Percentiles rank a stretch among this genome's conserved stretches.
Evolutionary conservation across 2,113 vertebrate species (phyloP).

Genomic region (Pelvicachromis taeniatus): DNA sequence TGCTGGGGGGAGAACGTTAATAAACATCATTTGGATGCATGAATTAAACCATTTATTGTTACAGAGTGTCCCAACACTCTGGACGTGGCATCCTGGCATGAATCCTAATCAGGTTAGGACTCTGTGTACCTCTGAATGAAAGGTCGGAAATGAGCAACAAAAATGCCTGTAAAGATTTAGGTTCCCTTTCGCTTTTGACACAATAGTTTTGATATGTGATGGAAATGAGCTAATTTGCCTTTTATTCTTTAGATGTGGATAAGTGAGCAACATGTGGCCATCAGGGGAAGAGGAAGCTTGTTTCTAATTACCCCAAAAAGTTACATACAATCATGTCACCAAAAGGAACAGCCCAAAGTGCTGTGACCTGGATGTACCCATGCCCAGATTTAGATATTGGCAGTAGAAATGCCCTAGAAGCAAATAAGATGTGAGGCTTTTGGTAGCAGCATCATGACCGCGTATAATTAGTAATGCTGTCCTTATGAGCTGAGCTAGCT

Average conservation of each 20-base stretch:
- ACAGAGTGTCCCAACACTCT: neutral
- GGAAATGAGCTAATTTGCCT: neutral
- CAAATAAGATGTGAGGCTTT: neutral
- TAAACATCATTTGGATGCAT: slow-evolving; percentile 6
- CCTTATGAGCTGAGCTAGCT: neutral
- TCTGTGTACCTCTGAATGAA: neutral
- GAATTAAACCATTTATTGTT: neutral
- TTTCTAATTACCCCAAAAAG: neutral
- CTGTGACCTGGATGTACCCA: neutral
- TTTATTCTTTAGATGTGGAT: neutral
- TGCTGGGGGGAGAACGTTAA: neutral
- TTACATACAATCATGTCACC: neutral
- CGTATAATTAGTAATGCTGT: neutral
- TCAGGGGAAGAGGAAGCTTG: neutral
- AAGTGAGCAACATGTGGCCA: neutral
- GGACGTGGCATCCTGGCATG: neutral
- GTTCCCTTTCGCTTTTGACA: neutral
- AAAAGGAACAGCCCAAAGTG: neutral
- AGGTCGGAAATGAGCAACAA: neutral
- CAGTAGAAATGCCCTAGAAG: neutral
- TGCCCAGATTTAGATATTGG: neutral
- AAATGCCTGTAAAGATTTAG: neutral
- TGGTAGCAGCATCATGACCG: neutral
- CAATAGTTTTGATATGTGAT: neutral
- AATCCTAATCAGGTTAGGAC: neutral